Evolutionary conservation across 2,113 vertebrate genomes (phyloP), one percentile per base, ranked within the genome.

Genomic region (Mesocricetus auratus): DNA sequence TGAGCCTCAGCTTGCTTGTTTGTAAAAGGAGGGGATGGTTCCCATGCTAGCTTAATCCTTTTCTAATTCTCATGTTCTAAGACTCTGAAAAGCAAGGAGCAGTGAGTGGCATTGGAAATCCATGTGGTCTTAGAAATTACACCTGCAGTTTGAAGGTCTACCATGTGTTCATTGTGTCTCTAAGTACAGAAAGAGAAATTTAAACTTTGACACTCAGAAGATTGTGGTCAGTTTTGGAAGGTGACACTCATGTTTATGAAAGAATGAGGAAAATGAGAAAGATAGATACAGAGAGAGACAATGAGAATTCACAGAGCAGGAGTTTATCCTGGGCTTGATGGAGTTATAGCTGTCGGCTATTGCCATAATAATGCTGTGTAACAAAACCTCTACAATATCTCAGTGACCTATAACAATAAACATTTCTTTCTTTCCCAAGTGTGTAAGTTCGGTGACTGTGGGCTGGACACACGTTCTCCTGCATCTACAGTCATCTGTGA

Each of bases 121-220:
- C 88, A 90, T 9, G 1, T 68, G 47, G 39, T 1, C 50, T 92
- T 88, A n/a, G 64, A 86, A 87, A 60, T 69, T 71, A 89, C 42
- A 45, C 58, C n/a, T 39, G 87, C 13, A 39, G 36, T 77, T 91
- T 93, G 89, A 95, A 78, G n/a, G 77, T 85, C 66, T 62, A 45
- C 77, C 17, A 1, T 47, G 50, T 64, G 62, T 21, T 96, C n/a
- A 53, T 31, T 45, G 17, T 47, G 10, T 39, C 60, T 73, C 60
- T 87, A 93, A 93, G 29, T 85, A 82, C 19, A 64, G 85, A 93
- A 91, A 85, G 85, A 93, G 85, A 90, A 93, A 94, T 69, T 42
- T 78, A 78, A 95, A 83, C 53, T 22, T 53, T 24, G 60, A 62
- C 24, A 79, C 21, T 88, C 2, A 2, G 47, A 66, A 73, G 53